These are phyloP conservation scores for Plestiodon gilberti DNA, from an alignment of 2,113 vertebrate species.

Conservation along the genomic window DNA sequence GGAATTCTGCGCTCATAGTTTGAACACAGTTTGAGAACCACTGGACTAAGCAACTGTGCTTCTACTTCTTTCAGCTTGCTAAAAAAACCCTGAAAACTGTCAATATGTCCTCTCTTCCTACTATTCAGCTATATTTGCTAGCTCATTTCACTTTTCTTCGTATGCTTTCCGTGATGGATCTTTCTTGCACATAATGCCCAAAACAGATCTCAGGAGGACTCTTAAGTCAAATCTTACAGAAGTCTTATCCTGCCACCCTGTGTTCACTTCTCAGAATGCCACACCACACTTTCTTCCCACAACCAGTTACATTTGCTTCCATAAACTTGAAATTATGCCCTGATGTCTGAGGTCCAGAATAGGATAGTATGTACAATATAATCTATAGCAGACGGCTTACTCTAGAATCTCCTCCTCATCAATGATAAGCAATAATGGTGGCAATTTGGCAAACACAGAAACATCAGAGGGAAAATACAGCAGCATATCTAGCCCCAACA, in stretches of 20 bases:
- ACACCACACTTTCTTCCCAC: neutral
- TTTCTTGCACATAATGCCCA: neutral
- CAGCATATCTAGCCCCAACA: neutral
- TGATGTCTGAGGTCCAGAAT: neutral
- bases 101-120: neutral
- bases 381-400: too few species aligned
- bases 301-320: neutral
- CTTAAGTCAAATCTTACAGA: neutral
- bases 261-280: slow-evolving; percentile 32
- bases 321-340: neutral
- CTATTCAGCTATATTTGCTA: neutral
- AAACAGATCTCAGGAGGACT: neutral
- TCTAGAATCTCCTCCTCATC: neutral
- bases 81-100: neutral
- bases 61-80: too few species aligned
- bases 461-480: slow-evolving; percentile 11
- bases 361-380: neutral
- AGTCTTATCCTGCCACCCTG: slow-evolving; percentile 51
- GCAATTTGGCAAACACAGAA: slow-evolving; percentile 5
- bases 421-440: neutral
- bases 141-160: neutral
- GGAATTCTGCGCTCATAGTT: neutral
- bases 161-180: neutral
- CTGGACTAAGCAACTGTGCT: neutral
- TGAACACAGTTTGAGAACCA: neutral